Evolutionary conservation across 2,888 invertebrate genomes (phyloP), one percentile per base, ranked within the genome.

Genomic region (Pristionchus maxplancki): DNA sequence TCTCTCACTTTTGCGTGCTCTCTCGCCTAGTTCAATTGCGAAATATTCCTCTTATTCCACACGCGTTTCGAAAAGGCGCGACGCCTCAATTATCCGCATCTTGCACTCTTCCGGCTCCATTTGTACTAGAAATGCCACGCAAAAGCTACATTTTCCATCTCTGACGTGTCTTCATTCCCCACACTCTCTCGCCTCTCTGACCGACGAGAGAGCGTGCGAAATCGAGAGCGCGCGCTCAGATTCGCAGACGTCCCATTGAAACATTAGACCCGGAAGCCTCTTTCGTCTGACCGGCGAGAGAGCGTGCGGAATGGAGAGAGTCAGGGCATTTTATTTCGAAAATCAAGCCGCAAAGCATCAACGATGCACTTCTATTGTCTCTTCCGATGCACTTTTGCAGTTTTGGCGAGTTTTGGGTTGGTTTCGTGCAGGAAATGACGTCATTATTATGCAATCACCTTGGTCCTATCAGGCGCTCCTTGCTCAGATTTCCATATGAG

Each of bases 251-350:
- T n/a, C 31, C 24, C 53, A 20, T 58, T 64, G 71, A 71, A 71
- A 71, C 37, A 71, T 31, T 71, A 71, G 71, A 71, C 71, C 71
- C 71, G 71, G 71, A 71, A 71, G 64, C 64, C 64, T 71, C 71
- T 20, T 1, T 0, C 34, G n/a, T n/a, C n/a, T n/a, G n/a, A n/a
- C n/a, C n/a, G n/a, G n/a, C 58, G 58, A 50, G 50, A 50, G 15
- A 50, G 50, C 15, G 15, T 50, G 50, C 11, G 50, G 15, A 50
- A 50, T 50, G 50, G 5, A 58, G 58, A 58, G 58, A 20, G 24
- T 9, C 11, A 5, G 11, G 15, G 17, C n/a, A n/a, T n/a, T n/a
- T n/a, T n/a, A n/a, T n/a, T n/a, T n/a, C n/a, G n/a, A n/a, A n/a
- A n/a, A n/a, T n/a, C n/a, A n/a, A n/a, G n/a, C 37, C 71, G 71